Evolutionary conservation across 1,140 invertebrate genomes (phyloP), one percentile per base, ranked within the genome.

Genomic region (Lepidostoma basale): DNA sequence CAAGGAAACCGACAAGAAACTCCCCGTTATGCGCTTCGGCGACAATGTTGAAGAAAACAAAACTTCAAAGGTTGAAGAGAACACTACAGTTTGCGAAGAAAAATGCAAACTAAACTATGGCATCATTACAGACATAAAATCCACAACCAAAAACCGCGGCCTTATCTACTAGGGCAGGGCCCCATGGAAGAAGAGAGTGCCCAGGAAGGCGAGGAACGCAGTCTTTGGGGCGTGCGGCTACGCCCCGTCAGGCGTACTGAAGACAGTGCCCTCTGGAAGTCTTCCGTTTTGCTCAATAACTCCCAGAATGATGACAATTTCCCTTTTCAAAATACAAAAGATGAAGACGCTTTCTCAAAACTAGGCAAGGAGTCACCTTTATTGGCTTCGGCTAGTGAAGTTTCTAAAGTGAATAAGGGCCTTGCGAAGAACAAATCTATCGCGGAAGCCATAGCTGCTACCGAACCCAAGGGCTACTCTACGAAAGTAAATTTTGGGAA

Each of bases 151-250:
- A 67, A 89, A 76, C 88, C 88, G 70, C 88, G 85, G 74, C 87
- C 88, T 56, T 89, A 89, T 79, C 84, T 88, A 74, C 78, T 90
- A 67, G 88, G 88, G 39, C 83, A 69, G 81, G 77, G 71, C 78
- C 82, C 75, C 81, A 58, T 6, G 12, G 62, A 82, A 73, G 77
- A 77, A 65, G 76, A n/a, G n/a, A 66, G 49, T n/a, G 62, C 62
- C n/a, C 68, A 62, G 76, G n/a, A n/a, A n/a, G n/a, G n/a, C n/a
- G n/a, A n/a, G n/a, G n/a, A 81, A 20, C 74, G 68, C 39, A 69
- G 49, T 3, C 76, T 80, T 14, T 86, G 85, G 85, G 84, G 81
- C 28, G 77, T 85, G 3, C 79, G 77, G 62, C 72, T 83, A 28
- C 76, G 76, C 49, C 77, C 79, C 14, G 71, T 81, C 0, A 59